A percentile compares a stretch with the other conserved stretches of the same genome.
Conservation (phyloP, 2,797 vertebrate species). For the Scolopax bukidnonensis region DNA sequence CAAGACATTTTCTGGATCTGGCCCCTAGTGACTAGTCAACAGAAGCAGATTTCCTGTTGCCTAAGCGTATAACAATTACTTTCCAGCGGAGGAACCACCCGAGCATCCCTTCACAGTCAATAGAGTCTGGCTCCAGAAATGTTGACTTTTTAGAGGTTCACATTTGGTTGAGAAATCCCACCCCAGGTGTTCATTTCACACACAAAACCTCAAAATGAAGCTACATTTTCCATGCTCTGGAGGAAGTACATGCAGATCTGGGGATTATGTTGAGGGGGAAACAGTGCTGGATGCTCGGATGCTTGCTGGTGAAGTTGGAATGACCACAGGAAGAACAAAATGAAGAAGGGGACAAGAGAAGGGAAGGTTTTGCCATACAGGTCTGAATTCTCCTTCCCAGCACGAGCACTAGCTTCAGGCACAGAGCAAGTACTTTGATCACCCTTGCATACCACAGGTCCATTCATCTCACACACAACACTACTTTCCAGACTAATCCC, state of each 20-base stretch:
- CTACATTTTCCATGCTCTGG: not conserved
- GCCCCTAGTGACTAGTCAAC: not conserved
- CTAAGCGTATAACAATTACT: not conserved
- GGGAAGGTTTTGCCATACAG: not conserved
- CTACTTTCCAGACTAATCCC: not conserved
- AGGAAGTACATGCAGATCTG: not conserved
- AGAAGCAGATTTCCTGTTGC: not conserved
- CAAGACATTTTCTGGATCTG: not conserved
- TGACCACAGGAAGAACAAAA: not conserved
- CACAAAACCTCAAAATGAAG: rapidly evolving
- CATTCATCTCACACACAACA: not conserved
- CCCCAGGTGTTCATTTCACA: not conserved
- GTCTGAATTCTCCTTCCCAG: not conserved
- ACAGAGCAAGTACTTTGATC: rapidly evolving
- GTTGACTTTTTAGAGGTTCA: not conserved
- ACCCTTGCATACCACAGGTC: not conserved
- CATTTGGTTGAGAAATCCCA: not conserved
- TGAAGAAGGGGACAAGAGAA: not conserved
- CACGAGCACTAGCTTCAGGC: not conserved
- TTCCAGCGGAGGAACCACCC: not conserved
- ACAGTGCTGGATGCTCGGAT: rapidly evolving
- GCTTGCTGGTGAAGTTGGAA: not conserved
- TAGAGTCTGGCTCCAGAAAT: not conserved
- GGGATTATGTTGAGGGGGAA: not conserved
- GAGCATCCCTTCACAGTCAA: not conserved